These are phyloP conservation scores for Zygaena filipendulae DNA, from an alignment of 2,888 invertebrate species.

Conservation along the genomic window DNA sequence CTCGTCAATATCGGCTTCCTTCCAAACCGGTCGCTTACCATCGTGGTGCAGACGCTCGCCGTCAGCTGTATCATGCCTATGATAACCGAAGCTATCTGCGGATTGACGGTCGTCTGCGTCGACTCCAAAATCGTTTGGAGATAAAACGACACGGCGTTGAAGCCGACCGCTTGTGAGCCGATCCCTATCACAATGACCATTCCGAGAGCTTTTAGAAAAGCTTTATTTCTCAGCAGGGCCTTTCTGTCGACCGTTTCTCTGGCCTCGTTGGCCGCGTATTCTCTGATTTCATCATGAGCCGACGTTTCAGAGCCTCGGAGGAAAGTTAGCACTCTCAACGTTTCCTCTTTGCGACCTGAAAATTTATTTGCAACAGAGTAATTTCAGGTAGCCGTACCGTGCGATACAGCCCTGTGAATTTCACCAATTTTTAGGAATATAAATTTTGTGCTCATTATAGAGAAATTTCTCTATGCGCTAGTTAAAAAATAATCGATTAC, in stretches of 20 bases:
- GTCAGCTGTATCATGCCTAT: slow-evolving; percentile 35
- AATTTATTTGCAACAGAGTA: too few relatives aligned
- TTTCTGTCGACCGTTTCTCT: slow-evolving; percentile 14
- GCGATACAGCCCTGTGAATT: background rate
- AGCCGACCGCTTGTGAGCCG: slow-evolving; percentile 28
- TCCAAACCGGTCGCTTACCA: slow-evolving; percentile 29
- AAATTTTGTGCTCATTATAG: too few relatives aligned
- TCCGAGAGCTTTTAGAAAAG: slow-evolving; percentile 22
- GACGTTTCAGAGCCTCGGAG: slow-evolving; percentile 31
- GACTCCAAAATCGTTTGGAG: slow-evolving; percentile 38
- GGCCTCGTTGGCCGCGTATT: slow-evolving; percentile 22
- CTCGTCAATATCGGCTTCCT: slow-evolving; percentile 25
- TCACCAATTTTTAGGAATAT: too few relatives aligned
- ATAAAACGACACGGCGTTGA: slow-evolving; percentile 35
- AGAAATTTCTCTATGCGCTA: too few relatives aligned
- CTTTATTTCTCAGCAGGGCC: slow-evolving; percentile 20
- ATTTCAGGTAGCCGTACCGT: background rate
- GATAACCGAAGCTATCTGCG: slow-evolving; percentile 33
- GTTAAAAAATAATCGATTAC: too few relatives aligned
- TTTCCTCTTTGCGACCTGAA: slow-evolving; percentile 31
- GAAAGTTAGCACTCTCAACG: slow-evolving; percentile 27
- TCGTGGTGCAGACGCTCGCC: slow-evolving; percentile 28
- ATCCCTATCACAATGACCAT: slow-evolving; percentile 21
- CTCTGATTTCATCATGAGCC: slow-evolving; percentile 34
- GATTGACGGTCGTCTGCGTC: slow-evolving; percentile 30